Evolutionary conservation across 2,797 vertebrate species (phyloP).

Genomic region (Pempheris klunzingeri): DNA sequence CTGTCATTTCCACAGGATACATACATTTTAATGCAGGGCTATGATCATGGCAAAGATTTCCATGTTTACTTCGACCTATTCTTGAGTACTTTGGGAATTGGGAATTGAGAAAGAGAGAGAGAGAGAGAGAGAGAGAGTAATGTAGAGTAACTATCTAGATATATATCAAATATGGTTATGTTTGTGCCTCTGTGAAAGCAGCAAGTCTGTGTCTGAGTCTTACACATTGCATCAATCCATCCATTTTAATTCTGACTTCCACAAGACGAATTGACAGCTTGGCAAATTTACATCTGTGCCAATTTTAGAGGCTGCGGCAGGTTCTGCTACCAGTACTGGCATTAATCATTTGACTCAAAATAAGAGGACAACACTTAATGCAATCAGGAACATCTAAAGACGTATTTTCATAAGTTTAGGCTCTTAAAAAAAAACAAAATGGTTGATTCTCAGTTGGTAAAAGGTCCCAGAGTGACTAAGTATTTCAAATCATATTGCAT

Average conservation of each 20-base stretch:
- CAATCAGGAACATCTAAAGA: not conserved
- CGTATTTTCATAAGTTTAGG: not conserved
- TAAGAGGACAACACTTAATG: not conserved
- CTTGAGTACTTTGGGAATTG: conserved; percentile 37
- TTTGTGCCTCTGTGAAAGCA: conserved; percentile 14
- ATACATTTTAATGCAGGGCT: conserved; percentile 66
- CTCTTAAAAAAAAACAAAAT: not conserved
- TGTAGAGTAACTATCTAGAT: not conserved
- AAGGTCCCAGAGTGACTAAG: not conserved
- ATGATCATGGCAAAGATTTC: conserved; percentile 58
- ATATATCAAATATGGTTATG: conserved; percentile 22
- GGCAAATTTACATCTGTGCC: not conserved
- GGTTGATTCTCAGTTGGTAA: not conserved
- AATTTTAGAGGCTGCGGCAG: not conserved
- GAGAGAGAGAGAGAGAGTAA: not conserved
- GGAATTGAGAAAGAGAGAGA: too few species aligned
- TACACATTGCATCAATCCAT: conserved; percentile 1
- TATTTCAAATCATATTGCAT: not conserved
- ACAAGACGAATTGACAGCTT: not conserved
- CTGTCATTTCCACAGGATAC: conserved; percentile 66
- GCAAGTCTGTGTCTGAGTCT: not conserved
- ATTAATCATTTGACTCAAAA: conserved; percentile 2
- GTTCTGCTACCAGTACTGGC: not conserved
- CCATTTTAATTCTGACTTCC: conserved; percentile 6
- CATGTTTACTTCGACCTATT: conserved; percentile 51